Base-by-base conservation (phyloP, 2,797 vertebrate genomes). In the Mormyrus hasselquistii region DNA sequence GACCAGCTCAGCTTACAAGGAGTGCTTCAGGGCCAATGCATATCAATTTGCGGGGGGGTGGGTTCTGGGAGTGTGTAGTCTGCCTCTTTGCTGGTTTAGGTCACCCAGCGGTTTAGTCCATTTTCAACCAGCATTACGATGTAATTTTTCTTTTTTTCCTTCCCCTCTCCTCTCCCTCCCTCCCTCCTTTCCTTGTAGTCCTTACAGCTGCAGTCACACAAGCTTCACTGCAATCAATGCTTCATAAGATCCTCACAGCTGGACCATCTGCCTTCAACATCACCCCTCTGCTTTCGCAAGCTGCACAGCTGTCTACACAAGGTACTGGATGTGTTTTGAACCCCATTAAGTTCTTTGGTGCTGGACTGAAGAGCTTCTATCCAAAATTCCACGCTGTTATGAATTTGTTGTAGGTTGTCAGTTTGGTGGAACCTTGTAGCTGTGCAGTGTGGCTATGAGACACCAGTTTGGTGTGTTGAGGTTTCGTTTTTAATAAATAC, bases 131-230 rank as follows among this genome's bases (percentile, higher is more conserved):
- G 44, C 41, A 6, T 38, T 34, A 41, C 14, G 2, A 38, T 76
- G 69, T 41, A 76, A 19, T 38, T 14, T 73, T 34, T 69, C 9
- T 3, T 73, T 14, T 38, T 16, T 6, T 3, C 50, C 50, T 25
- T 16, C 59, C 16, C 76, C 38, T 41, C 73, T 52, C 2, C 59
- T 29, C 34, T 25, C n/a, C n/a, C n/a, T n/a, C 29, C 50, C 0
- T 89, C 57, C 89, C 19, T 22, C 90, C 90, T 90, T 89, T 92
- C 93, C 96, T 92, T 94, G 93, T 94, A 99, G 99, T 99, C 96
- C 97, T 99, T 96, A 98, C 99, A 96, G 99, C 99, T 95, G 99
- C 99, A 95, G 99, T 99, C 94, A 99, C 99, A 94, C 98, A 99
- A 96, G 99, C 99, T 94, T 99, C 98, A 93, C 96, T 99, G 96